A percentile compares a stretch with the other conserved stretches of the same genome.
Evolutionary conservation across 2,888 invertebrate species (phyloP).

Genomic region (Brachypalpus laphriformis): DNA sequence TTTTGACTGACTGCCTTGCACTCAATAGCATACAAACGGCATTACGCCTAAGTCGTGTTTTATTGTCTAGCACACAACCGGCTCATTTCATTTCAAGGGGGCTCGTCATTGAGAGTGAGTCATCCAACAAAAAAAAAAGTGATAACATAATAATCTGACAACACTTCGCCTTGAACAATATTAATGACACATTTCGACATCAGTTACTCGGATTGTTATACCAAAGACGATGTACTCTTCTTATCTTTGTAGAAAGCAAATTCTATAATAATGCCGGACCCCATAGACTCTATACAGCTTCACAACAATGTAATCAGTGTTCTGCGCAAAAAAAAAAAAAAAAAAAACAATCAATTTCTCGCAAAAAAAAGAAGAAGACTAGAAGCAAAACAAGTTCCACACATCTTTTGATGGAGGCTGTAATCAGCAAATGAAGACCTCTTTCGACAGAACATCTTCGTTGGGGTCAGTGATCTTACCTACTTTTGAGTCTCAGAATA

Average conservation of each 20-base stretch:
- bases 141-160: neutral
- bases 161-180: neutral
- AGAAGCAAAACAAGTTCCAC: conserved; percentile 18
- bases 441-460: neutral
- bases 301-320: neutral
- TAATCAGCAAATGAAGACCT: neutral
- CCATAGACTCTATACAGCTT: neutral
- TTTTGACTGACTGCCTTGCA: conserved; percentile 9
- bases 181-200: neutral
- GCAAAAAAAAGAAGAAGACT: neutral
- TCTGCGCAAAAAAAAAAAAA: neutral
- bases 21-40: conserved; percentile 30
- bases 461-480: conserved; percentile 38
- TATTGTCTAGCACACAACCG: neutral
- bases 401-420: neutral
- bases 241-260: neutral
- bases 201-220: neutral
- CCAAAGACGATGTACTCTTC: too few species aligned
- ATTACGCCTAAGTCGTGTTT: conserved; percentile 26
- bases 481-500: conserved; percentile 11
- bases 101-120: conserved; percentile 27
- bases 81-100: conserved; percentile 4
- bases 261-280: neutral
- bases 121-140: neutral
- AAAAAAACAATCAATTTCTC: neutral